Conservation (phyloP, 1,140 invertebrate genomes). For the Hyles vespertilio region DNA sequence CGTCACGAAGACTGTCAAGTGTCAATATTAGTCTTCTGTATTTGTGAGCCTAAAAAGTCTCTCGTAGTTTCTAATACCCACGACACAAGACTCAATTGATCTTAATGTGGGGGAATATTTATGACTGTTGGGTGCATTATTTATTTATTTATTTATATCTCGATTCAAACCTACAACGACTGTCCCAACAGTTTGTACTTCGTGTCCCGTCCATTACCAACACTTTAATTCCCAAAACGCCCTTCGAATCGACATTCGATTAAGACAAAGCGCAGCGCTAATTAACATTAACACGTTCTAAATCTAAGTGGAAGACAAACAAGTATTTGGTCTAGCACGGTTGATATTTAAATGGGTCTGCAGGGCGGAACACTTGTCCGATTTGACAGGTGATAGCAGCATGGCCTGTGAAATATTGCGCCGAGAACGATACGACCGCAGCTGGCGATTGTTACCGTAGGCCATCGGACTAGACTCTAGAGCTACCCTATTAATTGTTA, state of each 20-base stretch:
- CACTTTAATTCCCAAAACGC: not conserved
- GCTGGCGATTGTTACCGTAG: conserved; percentile 31
- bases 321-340: conserved; percentile 54
- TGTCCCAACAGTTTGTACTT: no score
- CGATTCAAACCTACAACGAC: no score
- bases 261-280: conserved; percentile 11
- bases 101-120: no score
- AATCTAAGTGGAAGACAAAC: conserved; percentile 30
- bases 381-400: conserved; percentile 68
- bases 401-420: conserved; percentile 55
- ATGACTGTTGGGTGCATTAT: no score
- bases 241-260: conserved; percentile 3
- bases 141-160: no score
- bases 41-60: no score
- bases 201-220: no score
- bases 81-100: no score
- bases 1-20: no score
- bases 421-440: conserved; percentile 31
- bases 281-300: conserved; percentile 13
- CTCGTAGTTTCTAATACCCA: no score
- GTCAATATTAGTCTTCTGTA: no score
- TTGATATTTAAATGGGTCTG: conserved; percentile 67
- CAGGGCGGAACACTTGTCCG: conserved; percentile 63
- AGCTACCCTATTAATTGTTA: not conserved
- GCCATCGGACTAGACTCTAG: conserved; percentile 12